Evolutionary conservation across 2,888 invertebrate genomes (phyloP).

Genomic region (Fragum sueziense): DNA sequence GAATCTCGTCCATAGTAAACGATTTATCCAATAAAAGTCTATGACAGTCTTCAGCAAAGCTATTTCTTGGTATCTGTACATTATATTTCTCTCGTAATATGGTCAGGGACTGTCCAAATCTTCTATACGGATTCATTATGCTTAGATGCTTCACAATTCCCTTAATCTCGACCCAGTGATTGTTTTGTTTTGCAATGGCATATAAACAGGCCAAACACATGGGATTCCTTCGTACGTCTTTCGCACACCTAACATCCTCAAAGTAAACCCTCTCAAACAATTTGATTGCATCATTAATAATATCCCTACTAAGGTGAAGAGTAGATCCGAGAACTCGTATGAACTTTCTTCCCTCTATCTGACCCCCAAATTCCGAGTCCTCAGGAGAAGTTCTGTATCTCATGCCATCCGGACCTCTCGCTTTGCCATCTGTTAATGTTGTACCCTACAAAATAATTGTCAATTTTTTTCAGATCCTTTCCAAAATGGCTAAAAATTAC

Average conservation of each 20-base stretch:
- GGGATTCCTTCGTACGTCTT: slow-evolving; percentile 2
- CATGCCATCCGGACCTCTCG: slow-evolving; percentile 17
- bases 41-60: slow-evolving; percentile 13
- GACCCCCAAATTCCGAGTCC: neutral
- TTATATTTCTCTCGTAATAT: slow-evolving; percentile 24
- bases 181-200: slow-evolving; percentile 16
- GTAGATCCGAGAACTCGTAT: slow-evolving; percentile 17
- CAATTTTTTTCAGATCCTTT: too few relatives aligned
- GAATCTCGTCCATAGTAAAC: slow-evolving; percentile 6
- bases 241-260: slow-evolving; percentile 3
- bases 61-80: slow-evolving; percentile 10
- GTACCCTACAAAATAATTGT: slow-evolving; percentile 41
- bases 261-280: slow-evolving; percentile 32
- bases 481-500: too few relatives aligned
- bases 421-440: slow-evolving; percentile 28
- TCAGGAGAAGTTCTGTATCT: slow-evolving; percentile 2
- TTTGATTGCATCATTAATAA: slow-evolving; percentile 23
- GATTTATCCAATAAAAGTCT: slow-evolving; percentile 8
- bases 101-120: slow-evolving; percentile 28
- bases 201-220: slow-evolving; percentile 41
- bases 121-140: slow-evolving; percentile 18
- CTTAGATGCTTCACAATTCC: slow-evolving; percentile 18
- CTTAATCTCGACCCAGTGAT: slow-evolving; percentile 4
- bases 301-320: slow-evolving; percentile 18
- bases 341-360: slow-evolving; percentile 24